Conservation (phyloP, 2,888 invertebrate genomes). For the Luperina nickerlii region DNA sequence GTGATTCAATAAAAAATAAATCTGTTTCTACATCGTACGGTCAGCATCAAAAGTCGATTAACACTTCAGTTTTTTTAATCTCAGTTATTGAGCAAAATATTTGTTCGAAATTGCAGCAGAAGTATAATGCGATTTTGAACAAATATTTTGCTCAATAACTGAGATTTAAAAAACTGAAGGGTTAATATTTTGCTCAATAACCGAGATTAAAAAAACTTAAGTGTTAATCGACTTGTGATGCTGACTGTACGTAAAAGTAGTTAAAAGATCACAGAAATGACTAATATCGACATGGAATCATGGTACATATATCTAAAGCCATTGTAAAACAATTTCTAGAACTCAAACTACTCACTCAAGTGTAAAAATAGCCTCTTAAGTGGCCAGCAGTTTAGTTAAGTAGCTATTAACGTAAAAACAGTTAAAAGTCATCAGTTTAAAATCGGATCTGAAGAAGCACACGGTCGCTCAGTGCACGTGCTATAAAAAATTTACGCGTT, state of each 20-base stretch:
- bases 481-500: slow-evolving; percentile 88
- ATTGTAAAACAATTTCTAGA: slow-evolving; percentile 46
- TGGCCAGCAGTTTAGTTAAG: slow-evolving; percentile 80
- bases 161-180: too few relatives aligned
- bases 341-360: slow-evolving; percentile 46
- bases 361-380: slow-evolving; percentile 77
- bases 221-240: too few relatives aligned
- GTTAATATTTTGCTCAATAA: too few relatives aligned
- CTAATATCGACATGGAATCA: background rate
- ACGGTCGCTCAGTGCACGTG: slow-evolving; percentile 77
- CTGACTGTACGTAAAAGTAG: background rate
- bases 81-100: too few relatives aligned
- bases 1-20: background rate
- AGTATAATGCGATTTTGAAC: too few relatives aligned
- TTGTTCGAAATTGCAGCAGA: too few relatives aligned
- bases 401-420: slow-evolving; percentile 85
- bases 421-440: slow-evolving; percentile 88
- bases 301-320: slow-evolving; percentile 19
- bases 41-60: too few relatives aligned
- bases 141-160: too few relatives aligned
- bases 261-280: background rate
- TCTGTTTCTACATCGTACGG: background rate
- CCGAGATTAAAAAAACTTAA: too few relatives aligned
- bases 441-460: slow-evolving; percentile 83
- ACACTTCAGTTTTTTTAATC: too few relatives aligned